Percentiles rank a stretch among this genome's conserved stretches.
Evolutionary conservation across 2,888 invertebrate species (phyloP).

Genomic region (Petrophora chlorosata): DNA sequence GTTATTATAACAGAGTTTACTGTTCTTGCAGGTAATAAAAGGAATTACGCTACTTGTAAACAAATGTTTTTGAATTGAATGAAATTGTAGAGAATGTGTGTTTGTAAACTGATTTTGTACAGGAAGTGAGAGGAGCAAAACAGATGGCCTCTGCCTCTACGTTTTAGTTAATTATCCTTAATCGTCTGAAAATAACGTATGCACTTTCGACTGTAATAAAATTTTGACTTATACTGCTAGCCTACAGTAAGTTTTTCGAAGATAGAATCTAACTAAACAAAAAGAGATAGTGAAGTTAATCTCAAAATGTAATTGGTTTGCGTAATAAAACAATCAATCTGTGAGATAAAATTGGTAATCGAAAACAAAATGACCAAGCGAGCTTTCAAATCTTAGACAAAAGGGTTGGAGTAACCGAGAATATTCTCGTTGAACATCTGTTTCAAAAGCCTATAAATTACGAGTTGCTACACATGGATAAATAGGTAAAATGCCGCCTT

Average conservation of each 20-base stretch:
- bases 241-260: neutral
- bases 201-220: neutral
- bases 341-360: slow-evolving; percentile 13
- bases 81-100: neutral
- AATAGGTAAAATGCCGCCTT: no score
- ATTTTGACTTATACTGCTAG: neutral
- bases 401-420: no score
- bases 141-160: neutral
- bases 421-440: no score
- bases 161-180: neutral
- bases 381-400: slow-evolving; percentile 41
- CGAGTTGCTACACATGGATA: no score
- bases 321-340: slow-evolving; percentile 27
- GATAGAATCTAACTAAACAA: slow-evolving; percentile 3
- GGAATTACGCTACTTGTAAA: no score
- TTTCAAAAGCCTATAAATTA: no score
- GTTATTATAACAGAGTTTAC: slow-evolving; percentile 39
- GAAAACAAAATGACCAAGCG: slow-evolving; percentile 10
- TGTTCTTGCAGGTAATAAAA: neutral
- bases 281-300: slow-evolving; percentile 23
- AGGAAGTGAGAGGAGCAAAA: slow-evolving; percentile 5
- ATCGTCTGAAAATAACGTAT: neutral
- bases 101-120: neutral
- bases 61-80: no score
- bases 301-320: slow-evolving; percentile 26